Conservation (phyloP, 23 tunicate species). For the Halocynthia aurantium region DNA sequence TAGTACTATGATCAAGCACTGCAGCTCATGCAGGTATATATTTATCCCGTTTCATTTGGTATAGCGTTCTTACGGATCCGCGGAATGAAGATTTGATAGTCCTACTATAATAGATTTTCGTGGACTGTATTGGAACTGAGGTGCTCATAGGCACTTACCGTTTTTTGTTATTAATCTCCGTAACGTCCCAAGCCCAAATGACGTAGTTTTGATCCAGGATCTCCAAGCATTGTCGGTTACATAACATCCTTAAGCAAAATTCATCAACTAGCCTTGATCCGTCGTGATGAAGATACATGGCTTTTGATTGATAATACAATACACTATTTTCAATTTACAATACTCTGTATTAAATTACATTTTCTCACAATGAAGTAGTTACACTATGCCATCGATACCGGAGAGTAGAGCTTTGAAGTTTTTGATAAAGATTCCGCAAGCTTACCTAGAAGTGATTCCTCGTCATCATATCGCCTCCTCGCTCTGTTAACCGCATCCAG, state of each 20-base stretch:
- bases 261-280: conserved; percentile 6
- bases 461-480: neutral
- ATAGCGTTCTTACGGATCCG: no score
- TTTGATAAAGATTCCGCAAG: neutral
- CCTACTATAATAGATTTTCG: no score
- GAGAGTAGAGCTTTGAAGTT: no score
- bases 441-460: conserved; percentile 17
- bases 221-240: neutral
- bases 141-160: neutral
- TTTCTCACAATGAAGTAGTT: no score
- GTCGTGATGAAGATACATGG: conserved; percentile 25
- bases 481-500: conserved; percentile 15
- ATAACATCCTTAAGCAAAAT: conserved; percentile 11
- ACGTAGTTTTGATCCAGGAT: neutral
- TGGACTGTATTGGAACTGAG: no score
- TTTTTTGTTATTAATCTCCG: conserved; percentile 9
- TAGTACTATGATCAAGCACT: no score
- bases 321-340: no score
- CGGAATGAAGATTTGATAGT: no score
- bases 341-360: no score
- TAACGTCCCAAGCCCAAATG: conserved; percentile 18
- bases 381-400: no score
- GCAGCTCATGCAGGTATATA: no score
- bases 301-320: neutral
- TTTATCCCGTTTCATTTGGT: no score